Evolutionary conservation across 2,113 vertebrate genomes (phyloP).

Genomic region (Lasiurus borealis): DNA sequence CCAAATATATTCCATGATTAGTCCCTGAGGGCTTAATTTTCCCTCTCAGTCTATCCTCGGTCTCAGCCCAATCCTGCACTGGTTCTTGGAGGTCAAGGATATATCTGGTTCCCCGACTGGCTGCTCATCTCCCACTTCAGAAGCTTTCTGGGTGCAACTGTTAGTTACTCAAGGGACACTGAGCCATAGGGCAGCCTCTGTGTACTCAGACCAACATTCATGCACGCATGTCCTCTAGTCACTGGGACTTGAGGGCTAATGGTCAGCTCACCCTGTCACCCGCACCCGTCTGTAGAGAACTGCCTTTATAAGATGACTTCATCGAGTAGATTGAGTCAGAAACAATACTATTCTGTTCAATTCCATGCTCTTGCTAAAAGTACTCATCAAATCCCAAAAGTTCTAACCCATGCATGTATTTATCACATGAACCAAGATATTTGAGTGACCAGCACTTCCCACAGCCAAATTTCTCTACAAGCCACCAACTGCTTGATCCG

Average conservation of each 20-base stretch:
- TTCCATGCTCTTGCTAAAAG: background rate
- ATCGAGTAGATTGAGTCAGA: background rate
- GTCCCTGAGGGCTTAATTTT: background rate
- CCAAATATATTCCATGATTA: background rate
- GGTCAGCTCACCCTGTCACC: background rate
- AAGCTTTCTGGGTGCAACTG: too few species aligned
- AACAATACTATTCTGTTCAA: background rate
- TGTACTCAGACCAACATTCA: background rate
- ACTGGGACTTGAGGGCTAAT: background rate
- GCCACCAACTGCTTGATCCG: background rate
- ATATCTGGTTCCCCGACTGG: background rate
- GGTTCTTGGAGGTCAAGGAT: background rate
- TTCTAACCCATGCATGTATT: background rate
- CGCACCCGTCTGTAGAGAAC: background rate
- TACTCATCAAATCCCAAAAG: constrained; percentile 7
- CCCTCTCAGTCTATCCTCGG: background rate
- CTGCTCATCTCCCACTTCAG: background rate
- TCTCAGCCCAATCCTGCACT: background rate
- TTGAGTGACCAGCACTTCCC: background rate
- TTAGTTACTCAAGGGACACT: background rate
- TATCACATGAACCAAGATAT: background rate
- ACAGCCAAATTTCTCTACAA: background rate
- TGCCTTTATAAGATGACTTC: background rate
- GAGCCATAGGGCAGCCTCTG: background rate
- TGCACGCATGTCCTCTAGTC: background rate